A percentile compares a stretch with the other conserved stretches of the same genome.
Evolutionary conservation across 2,888 invertebrate species (phyloP).

Genomic region (Pilophorus perplexus): DNA sequence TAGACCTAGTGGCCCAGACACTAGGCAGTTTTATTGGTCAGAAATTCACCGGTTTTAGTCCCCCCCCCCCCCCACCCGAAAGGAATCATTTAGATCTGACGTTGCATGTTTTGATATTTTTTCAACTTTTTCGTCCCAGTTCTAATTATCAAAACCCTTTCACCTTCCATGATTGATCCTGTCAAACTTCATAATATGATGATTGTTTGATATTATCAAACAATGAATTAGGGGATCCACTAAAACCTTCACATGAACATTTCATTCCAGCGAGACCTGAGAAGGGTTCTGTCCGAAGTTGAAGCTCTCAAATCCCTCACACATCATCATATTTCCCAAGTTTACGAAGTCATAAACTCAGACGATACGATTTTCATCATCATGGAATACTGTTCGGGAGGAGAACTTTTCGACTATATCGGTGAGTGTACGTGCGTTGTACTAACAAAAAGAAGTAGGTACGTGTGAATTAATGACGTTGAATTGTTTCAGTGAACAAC

Average conservation of each 20-base stretch:
- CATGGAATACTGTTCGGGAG: slow-evolving; percentile 80
- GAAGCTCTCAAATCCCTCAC: slow-evolving; percentile 67
- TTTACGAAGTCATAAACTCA: slow-evolving; percentile 76
- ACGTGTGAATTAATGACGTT: not conserved
- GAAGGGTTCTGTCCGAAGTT: slow-evolving; percentile 68
- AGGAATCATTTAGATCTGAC: no score
- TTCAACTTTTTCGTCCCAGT: no score
- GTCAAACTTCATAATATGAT: no score
- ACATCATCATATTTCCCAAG: slow-evolving; percentile 72
- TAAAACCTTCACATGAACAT: not conserved
- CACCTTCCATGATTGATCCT: no score
- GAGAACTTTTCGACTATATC: slow-evolving; percentile 82
- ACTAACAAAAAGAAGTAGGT: not conserved
- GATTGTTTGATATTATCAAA: no score
- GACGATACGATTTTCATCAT: slow-evolving; percentile 70
- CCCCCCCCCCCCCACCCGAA: no score
- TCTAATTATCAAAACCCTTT: no score
- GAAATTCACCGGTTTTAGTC: no score
- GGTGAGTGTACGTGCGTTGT: slow-evolving; percentile 51
- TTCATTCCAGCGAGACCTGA: slow-evolving; percentile 63
- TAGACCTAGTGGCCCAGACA: no score
- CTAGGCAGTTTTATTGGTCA: no score
- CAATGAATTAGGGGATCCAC: no score
- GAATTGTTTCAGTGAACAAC: slow-evolving; percentile 60
- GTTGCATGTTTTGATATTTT: no score